A percentile compares a stretch with the other conserved stretches of the same genome.
Conservation (phyloP, 2,113 vertebrate species). For the Nicator chloris region DNA sequence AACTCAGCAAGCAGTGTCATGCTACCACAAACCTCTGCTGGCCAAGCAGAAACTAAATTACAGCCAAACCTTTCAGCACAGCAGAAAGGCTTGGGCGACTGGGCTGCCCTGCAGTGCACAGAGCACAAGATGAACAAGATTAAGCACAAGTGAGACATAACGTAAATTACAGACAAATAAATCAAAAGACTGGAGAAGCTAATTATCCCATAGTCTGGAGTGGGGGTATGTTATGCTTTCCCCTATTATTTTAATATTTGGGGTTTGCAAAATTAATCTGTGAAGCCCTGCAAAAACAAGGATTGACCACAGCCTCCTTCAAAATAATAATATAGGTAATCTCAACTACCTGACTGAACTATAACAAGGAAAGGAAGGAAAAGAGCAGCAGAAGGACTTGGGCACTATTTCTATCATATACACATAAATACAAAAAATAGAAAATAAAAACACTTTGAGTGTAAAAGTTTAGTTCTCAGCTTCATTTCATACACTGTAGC, state of each 20-base stretch:
- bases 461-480: not conserved
- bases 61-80: slow-evolving; percentile 2
- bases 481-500: not conserved
- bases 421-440: not conserved
- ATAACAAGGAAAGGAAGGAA: not conserved
- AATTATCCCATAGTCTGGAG: not conserved
- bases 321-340: not conserved
- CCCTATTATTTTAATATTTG: not conserved
- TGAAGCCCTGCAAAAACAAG: not conserved
- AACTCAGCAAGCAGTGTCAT: slow-evolving; percentile 45
- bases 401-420: not conserved
- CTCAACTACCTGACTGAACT: not conserved
- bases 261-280: not conserved
- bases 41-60: slow-evolving; percentile 51
- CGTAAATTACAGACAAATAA: not conserved
- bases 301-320: not conserved
- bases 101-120: not conserved
- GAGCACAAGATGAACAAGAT: not conserved
- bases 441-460: not conserved
- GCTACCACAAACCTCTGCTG: slow-evolving; percentile 44
- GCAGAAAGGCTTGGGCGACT: not conserved
- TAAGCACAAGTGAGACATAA: not conserved
- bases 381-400: not conserved
- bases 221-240: not conserved
- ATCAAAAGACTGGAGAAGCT: not conserved